phyloP scores from a whole-genome alignment of 2,113 vertebrate species.

The Meleagris gallopavo region DNA sequence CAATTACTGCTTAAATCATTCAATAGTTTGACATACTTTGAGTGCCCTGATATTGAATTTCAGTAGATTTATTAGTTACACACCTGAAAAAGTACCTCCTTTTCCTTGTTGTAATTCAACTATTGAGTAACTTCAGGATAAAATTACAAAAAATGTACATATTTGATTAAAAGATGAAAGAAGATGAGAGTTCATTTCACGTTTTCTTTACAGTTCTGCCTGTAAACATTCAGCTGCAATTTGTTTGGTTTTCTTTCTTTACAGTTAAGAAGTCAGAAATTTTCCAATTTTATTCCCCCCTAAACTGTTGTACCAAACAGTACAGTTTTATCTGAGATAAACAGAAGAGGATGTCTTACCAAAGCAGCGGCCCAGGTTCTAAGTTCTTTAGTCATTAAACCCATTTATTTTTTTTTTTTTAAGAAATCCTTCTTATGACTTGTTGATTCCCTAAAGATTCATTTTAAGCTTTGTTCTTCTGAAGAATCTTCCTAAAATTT shows the following conservation, averaged over 20 bases:
- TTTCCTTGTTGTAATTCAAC: neutral
- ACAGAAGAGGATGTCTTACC: neutral
- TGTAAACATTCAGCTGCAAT: neutral
- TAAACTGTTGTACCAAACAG: neutral
- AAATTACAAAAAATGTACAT: neutral
- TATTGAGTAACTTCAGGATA: neutral
- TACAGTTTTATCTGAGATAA: accelerated
- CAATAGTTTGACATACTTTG: neutral
- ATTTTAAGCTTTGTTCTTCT: neutral
- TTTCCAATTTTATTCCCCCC: neutral
- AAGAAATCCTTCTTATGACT: neutral
- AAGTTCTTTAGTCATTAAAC: neutral
- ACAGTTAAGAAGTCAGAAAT: neutral
- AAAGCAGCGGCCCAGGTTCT: neutral
- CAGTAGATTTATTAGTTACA: neutral
- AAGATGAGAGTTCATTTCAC: too few relatives aligned
- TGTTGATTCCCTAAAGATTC: neutral
- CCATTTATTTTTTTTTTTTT: neutral
- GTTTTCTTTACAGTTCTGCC: neutral
- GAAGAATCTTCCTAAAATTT: neutral
- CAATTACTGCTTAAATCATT: neutral
- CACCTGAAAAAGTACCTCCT: neutral
- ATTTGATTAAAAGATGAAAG: neutral
- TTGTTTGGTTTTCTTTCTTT: neutral
- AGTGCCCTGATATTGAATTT: neutral